Evolutionary conservation across 2,113 vertebrate genomes (phyloP).

Genomic region (Oncorhynchus kisutch): DNA sequence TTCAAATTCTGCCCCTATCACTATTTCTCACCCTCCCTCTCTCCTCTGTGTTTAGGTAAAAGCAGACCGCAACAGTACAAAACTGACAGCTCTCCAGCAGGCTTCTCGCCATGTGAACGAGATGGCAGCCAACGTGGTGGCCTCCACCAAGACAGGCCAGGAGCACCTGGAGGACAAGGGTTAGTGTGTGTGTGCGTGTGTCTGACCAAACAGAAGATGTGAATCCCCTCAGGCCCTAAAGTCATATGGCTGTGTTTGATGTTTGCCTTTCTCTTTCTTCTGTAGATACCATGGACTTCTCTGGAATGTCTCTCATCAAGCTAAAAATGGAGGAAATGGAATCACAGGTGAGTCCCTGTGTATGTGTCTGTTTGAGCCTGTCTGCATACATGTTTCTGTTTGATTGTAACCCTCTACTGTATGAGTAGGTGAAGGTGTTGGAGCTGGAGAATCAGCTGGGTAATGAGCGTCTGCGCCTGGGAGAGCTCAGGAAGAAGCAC

Average conservation of each 20-base stretch:
- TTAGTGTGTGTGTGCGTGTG: conserved; percentile 23
- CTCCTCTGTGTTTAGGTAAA: conserved; percentile 80
- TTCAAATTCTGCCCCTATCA: background rate
- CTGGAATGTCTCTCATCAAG: conserved; percentile 94
- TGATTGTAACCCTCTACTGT: background rate
- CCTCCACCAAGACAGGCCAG: conserved; percentile 88
- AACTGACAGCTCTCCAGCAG: conserved; percentile 85
- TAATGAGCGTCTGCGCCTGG: conserved; percentile 85
- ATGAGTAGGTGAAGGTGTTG: conserved; percentile 86
- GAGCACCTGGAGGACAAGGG: conserved; percentile 92
- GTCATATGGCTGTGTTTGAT: background rate
- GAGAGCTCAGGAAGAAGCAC: conserved; percentile 90
- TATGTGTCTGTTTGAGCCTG: background rate
- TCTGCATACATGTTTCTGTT: background rate
- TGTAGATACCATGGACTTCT: conserved; percentile 96
- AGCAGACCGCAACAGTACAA: conserved; percentile 83
- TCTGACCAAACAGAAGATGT: background rate
- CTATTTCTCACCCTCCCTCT: background rate
- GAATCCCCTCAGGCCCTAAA: background rate
- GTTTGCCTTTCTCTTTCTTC: background rate
- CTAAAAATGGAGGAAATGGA: conserved; percentile 96
- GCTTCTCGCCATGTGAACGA: conserved; percentile 90
- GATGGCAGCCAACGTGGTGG: conserved; percentile 91
- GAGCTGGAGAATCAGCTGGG: conserved; percentile 88
- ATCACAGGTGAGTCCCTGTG: conserved; percentile 79